Evolutionary conservation across 2,888 invertebrate genomes (phyloP).

Genomic region (Oithona nana): DNA sequence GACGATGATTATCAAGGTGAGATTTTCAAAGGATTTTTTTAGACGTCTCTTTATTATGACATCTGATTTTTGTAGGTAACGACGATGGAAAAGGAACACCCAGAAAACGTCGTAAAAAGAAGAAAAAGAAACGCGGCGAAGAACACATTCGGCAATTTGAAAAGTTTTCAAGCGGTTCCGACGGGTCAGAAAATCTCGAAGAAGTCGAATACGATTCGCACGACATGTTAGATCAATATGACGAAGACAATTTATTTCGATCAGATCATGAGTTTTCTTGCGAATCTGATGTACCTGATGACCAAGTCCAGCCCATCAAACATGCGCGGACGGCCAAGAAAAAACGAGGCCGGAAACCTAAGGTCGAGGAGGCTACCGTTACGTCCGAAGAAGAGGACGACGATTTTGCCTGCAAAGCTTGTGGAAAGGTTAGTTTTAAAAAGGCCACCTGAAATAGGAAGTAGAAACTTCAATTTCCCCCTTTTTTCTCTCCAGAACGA

Average conservation of each 20-base stretch:
- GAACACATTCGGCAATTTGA: constrained; percentile 3
- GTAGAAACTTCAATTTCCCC: constrained; percentile 30
- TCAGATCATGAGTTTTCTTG: constrained; percentile 87
- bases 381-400: constrained; percentile 31
- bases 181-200: constrained; percentile 29
- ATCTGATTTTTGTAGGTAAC: too few relatives aligned
- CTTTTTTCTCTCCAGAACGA: too few relatives aligned
- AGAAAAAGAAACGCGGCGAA: constrained; percentile 21
- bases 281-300: constrained; percentile 48
- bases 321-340: constrained; percentile 67
- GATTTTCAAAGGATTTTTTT: too few relatives aligned
- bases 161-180: constrained; percentile 17
- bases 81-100: constrained; percentile 24
- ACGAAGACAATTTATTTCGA: constrained; percentile 35
- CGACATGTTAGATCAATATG: constrained; percentile 30
- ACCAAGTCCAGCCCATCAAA: constrained; percentile 47
- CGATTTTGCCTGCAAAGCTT: constrained; percentile 69
- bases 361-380: constrained; percentile 24
- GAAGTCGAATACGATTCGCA: constrained; percentile 28
- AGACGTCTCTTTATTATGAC: too few relatives aligned
- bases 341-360: constrained; percentile 30
- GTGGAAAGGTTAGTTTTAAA: constrained; percentile 36
- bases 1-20: background rate
- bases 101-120: constrained; percentile 33
- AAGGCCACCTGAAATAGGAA: background rate